These are phyloP conservation scores for Capreolus pygargus DNA, from an alignment of 2,113 vertebrate genomes.

Conservation along the genomic window DNA sequence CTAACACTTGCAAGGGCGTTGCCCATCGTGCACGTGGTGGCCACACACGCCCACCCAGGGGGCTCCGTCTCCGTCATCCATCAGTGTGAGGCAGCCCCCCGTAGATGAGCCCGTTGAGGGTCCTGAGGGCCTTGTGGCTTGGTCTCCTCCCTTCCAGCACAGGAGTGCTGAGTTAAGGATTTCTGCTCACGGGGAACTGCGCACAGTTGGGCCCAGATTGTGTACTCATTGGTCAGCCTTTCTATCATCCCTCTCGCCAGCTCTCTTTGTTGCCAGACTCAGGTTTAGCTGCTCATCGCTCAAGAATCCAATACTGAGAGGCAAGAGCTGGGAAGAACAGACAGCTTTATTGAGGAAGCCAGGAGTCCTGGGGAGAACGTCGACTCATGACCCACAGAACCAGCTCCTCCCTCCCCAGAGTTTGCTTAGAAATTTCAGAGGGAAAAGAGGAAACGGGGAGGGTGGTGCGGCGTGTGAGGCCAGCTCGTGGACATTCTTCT, in stretches of 20 bases:
- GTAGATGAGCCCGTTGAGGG: no score
- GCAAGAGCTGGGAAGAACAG: neutral
- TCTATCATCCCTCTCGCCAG: fast-evolving
- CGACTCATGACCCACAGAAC: neutral
- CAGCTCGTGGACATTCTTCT: neutral
- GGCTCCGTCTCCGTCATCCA: fast-evolving
- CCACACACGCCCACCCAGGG: fast-evolving
- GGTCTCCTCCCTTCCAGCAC: neutral
- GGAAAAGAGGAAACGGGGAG: neutral
- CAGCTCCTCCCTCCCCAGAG: neutral
- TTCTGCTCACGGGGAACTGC: neutral
- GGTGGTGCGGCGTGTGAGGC: neutral
- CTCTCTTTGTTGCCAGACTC: neutral
- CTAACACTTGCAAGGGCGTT: neutral
- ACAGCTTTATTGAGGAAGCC: neutral
- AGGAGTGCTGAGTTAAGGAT: neutral
- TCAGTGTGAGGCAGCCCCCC: neutral
- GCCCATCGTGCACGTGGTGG: fast-evolving
- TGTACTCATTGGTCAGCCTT: neutral
- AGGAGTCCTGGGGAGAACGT: neutral
- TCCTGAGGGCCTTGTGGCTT: neutral
- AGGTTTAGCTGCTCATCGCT: neutral
- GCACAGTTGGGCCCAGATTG: no score
- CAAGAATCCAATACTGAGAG: neutral
- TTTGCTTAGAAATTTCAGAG: neutral